These are phyloP conservation scores for Watsonalla binaria DNA, from an alignment of 2,888 invertebrate species.

Conservation along the genomic window DNA sequence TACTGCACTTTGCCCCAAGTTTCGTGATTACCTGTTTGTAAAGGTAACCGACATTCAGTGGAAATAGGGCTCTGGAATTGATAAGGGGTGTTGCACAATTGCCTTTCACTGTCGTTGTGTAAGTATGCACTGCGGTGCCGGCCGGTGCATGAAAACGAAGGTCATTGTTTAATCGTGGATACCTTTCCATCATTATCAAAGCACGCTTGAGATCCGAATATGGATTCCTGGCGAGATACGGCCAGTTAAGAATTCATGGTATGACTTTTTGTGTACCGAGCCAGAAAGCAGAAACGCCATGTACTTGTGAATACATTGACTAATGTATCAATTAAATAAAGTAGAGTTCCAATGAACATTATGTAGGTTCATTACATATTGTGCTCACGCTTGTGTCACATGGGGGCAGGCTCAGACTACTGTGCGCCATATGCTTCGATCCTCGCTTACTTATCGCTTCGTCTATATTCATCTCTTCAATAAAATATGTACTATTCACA, in stretches of 20 bases:
- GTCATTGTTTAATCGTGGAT: constrained; percentile 14
- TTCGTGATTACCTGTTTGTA: background rate
- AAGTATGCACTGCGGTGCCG: constrained; percentile 24
- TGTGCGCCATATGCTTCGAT: no score
- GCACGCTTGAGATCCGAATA: background rate
- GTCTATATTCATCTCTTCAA: no score
- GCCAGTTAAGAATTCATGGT: background rate
- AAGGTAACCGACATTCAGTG: constrained; percentile 23
- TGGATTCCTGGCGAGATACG: background rate
- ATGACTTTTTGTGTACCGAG: background rate
- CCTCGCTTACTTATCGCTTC: no score
- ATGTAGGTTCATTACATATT: no score
- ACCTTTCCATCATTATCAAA: background rate
- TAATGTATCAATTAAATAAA: no score
- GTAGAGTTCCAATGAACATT: no score
- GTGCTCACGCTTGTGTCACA: no score
- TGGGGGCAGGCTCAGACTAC: no score
- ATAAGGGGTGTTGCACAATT: constrained; percentile 46
- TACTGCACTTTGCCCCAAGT: background rate
- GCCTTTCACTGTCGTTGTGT: constrained; percentile 51
- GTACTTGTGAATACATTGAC: no score
- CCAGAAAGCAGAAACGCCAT: no score
- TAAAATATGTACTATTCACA: no score
- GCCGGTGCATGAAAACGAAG: constrained; percentile 35
- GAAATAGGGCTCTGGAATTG: constrained; percentile 31